Base-by-base conservation (phyloP, 1,140 invertebrate species). In the Cephus cinctus region DNA sequence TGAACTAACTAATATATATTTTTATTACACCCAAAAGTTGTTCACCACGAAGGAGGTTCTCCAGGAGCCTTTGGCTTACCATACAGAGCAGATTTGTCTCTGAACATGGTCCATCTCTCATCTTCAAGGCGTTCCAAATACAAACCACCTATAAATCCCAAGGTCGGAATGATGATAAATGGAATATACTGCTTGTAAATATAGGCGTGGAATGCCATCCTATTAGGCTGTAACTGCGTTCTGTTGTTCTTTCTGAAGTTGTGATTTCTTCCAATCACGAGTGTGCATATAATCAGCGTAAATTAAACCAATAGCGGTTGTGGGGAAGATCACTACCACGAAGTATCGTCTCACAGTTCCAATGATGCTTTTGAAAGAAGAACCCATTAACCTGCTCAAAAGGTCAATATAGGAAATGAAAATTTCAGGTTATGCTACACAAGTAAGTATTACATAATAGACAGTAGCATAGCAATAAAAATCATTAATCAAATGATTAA, bases 81-180 rank as follows among this genome's bases (percentile, higher is more conserved):
- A 69, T 84, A 92, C 4, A 92, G 69, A 18, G 81, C 80, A 61
- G 86, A 89, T 67, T 88, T 90, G 61, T 92, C 89, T 49, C 89
- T 79, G 66, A 86, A 92, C 22, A 68, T 68, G 1, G 79, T 80
- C 80, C 89, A 83, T 30, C 87, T 81, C 27, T 83, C 69, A 6
- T 83, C 83, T 75, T 91, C 88, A 47, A 81, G 73, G 3, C 71
- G 65, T 62, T 90, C 87, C 14, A 91, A 47, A 50, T 68, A 84
- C 47, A 73, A 73, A 1, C 89, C 89, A 53, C 88, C 52, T 0
- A 68, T 58, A 58, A 71, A 83, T 0, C 81, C 82, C 25, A 67
- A 40, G 2, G 83, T 4, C 1, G 86, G 83, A 1, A 86, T 8
- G 3, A 60, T 55, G 2, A 72, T 54, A 61, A 69, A 71, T 3